Conservation (phyloP, 2,797 vertebrate species). For the Cephalopachus bancanus region DNA sequence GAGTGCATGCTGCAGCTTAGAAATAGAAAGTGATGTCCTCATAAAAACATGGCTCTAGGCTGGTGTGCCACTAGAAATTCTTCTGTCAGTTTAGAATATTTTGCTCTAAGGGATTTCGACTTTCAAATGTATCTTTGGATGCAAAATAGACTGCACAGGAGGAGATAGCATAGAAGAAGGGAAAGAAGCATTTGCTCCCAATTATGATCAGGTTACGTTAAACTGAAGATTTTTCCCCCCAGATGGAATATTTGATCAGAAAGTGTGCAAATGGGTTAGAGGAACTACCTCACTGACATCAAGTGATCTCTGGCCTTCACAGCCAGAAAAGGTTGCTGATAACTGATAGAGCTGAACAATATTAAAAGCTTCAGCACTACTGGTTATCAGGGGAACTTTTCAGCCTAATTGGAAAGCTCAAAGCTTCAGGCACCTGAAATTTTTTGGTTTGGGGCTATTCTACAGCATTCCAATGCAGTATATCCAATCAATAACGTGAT, state of each 20-base stretch:
- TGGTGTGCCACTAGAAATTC: conserved; percentile 91
- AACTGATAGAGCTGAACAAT: conserved; percentile 82
- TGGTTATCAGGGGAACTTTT: conserved; percentile 89
- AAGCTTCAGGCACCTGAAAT: conserved; percentile 88
- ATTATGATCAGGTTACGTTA: conserved; percentile 81
- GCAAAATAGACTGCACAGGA: conserved; percentile 90
- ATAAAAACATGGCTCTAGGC: conserved; percentile 92
- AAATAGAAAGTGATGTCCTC: conserved; percentile 94
- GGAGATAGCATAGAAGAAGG: conserved; percentile 85
- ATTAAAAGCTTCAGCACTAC: conserved; percentile 86
- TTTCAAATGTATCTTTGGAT: conserved; percentile 92
- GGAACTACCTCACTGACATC: conserved; percentile 65
- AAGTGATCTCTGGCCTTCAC: conserved; percentile 55
- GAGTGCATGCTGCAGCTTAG: conserved; percentile 90
- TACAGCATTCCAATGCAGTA: conserved; percentile 85
- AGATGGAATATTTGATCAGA: conserved; percentile 83
- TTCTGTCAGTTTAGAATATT: conserved; percentile 93
- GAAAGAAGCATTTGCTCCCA: conserved; percentile 83
- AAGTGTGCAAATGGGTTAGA: conserved; percentile 68
- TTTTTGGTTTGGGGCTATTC: conserved; percentile 84
- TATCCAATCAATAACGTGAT: conserved; percentile 87
- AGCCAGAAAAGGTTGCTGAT: conserved; percentile 74
- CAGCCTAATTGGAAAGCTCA: conserved; percentile 90
- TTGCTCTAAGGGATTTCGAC: conserved; percentile 90
- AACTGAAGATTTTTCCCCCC: conserved; percentile 72